phyloP scores from a whole-genome alignment of 2,888 invertebrate species.

The Noctua comes region DNA sequence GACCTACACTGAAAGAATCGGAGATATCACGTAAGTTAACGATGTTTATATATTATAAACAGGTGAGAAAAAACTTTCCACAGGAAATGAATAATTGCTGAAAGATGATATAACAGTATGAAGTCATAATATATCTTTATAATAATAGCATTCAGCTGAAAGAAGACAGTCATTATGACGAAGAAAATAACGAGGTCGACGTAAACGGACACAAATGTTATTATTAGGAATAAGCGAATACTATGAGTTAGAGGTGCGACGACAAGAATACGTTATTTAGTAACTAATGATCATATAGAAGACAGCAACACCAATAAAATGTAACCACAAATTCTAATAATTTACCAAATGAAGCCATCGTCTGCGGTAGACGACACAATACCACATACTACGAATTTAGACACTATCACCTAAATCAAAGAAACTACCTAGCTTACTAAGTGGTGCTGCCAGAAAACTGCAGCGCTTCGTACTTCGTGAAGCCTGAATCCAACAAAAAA shows the following conservation, averaged over 20 bases:
- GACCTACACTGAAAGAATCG: slow-evolving; percentile 45
- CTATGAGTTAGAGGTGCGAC: neutral
- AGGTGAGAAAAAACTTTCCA: slow-evolving; percentile 59
- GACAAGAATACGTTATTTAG: neutral
- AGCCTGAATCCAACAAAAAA: slow-evolving; percentile 15
- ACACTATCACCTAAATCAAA: neutral
- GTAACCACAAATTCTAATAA: neutral
- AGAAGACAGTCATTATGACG: slow-evolving; percentile 39
- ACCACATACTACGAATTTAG: neutral
- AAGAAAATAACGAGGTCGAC: slow-evolving; percentile 33
- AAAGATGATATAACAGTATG: slow-evolving; percentile 46
- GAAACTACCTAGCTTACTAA: neutral
- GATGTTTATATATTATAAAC: slow-evolving; percentile 53
- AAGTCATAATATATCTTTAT: slow-evolving; percentile 41
- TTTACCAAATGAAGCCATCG: neutral
- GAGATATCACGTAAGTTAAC: slow-evolving; percentile 54
- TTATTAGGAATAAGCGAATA: slow-evolving; percentile 8
- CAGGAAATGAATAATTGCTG: slow-evolving; percentile 40
- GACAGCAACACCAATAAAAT: neutral
- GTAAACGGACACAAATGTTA: slow-evolving; percentile 2
- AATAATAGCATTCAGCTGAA: slow-evolving; percentile 35
- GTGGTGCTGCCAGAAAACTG: neutral
- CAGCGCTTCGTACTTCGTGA: neutral
- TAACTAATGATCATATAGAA: neutral
- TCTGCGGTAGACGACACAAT: neutral